A percentile compares a stretch with the other conserved stretches of the same genome.
Evolutionary conservation across 2,888 invertebrate species (phyloP).

Genomic region (Oligia strigilis): DNA sequence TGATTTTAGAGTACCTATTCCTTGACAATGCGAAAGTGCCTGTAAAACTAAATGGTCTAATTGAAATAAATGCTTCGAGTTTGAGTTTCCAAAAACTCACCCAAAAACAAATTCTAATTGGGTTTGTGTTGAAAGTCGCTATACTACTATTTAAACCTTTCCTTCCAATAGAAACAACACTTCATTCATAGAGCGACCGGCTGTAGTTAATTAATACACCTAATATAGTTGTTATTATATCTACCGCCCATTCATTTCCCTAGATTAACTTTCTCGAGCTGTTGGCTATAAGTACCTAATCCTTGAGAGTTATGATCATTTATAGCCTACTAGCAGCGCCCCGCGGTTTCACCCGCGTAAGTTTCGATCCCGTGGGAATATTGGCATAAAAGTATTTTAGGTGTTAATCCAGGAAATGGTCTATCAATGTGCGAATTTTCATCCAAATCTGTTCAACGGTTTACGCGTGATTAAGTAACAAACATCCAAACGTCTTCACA

Average conservation of each 20-base stretch:
- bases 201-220: background rate
- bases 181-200: background rate
- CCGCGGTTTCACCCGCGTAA: too few species aligned
- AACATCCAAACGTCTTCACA: too few species aligned
- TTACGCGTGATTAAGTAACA: too few species aligned
- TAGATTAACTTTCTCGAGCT: constrained; percentile 34
- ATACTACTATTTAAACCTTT: background rate
- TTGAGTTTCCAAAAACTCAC: background rate
- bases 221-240: background rate
- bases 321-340: too few species aligned
- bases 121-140: background rate
- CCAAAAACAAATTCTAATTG: background rate
- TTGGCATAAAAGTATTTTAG: too few species aligned
- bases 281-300: background rate
- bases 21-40: background rate
- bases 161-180: background rate
- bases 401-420: too few species aligned
- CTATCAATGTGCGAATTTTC: too few species aligned
- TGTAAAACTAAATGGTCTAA: background rate
- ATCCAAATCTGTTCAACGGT: too few species aligned
- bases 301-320: too few species aligned
- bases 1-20: background rate
- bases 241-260: constrained; percentile 4
- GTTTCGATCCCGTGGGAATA: too few species aligned
- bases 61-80: background rate